Base-by-base conservation (phyloP, 2,797 vertebrate species). In the Poecilia picta region DNA sequence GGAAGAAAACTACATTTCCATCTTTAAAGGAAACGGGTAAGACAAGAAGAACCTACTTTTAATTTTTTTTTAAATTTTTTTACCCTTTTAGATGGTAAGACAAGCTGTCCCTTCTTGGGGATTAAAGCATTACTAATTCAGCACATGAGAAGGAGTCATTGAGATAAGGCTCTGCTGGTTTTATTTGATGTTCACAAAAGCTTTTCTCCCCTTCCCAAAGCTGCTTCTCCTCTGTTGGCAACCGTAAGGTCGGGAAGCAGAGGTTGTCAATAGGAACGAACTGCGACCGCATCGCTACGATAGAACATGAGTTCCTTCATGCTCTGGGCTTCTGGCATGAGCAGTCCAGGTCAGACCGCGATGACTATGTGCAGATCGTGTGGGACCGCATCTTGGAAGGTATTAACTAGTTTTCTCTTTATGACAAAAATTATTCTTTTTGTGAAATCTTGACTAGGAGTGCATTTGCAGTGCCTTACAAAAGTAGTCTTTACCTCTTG, bases 311-410 rank as follows among this genome's bases (percentile, higher is more conserved):
- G 89, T 97, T 99, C 82, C 96, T 99, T 39, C 98, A 99, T 0
- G 96, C 97, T 0, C 91, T 99, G 90, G 97, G 98, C 2, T 98
- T 99, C 95, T 98, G 97, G 97, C 98, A 99, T 0, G 98, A 99
- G 87, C 97, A 98, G 92, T 99, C 98, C 0, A 95, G 97, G 4
- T 87, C 96, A 0, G 98, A 98, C 87, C 93, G 97, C 0, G 95
- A 98, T 3, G 98, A 98, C 86, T 99, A 99, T 0, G 97, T 98
- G 75, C 85, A 36, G 6, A 98, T 99, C 16, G 79, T 96, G 77
- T 96, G 96, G 97, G 96, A 97, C 74, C 95, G 90, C 83, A 97
- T 99, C 93, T 91, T 64, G 59, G 23, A 87, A 33, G 97, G 98
- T 99, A 95, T 33, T 57, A 23, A 75, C 18, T 6, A 7, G 45